Percentiles rank a stretch among this genome's conserved stretches.
These are phyloP conservation scores for Zaprionus davidi DNA, from an alignment of 1,140 invertebrate species.

Conservation along the genomic window DNA sequence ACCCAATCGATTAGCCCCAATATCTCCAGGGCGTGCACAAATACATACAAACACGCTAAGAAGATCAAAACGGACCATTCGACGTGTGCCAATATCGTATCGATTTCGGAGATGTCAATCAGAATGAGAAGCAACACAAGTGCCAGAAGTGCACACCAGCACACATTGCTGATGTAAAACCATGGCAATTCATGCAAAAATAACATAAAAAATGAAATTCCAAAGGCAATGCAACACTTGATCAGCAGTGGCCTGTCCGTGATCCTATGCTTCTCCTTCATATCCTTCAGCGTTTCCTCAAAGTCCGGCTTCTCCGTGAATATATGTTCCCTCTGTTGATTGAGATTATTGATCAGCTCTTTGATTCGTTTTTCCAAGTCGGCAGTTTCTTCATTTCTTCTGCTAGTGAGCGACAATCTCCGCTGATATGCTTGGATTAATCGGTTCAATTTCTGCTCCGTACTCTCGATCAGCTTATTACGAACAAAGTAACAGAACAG, in stretches of 20 bases:
- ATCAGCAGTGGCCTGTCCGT: slow-evolving; percentile 87
- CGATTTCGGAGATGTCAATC: slow-evolving; percentile 85
- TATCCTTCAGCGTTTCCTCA: slow-evolving; percentile 6
- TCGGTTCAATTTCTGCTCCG: not conserved
- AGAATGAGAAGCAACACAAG: slow-evolving; percentile 88
- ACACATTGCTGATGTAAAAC: slow-evolving; percentile 87
- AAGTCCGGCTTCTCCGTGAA: slow-evolving; percentile 56
- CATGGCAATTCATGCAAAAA: slow-evolving; percentile 84
- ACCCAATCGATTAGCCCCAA: slow-evolving; percentile 89
- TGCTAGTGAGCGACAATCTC: not conserved
- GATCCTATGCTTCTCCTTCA: slow-evolving; percentile 80
- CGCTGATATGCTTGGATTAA: not conserved
- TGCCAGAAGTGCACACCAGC: slow-evolving; percentile 90
- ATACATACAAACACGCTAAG: slow-evolving; percentile 90
- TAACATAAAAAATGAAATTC: slow-evolving; percentile 85
- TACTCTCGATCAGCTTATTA: slow-evolving; percentile 85
- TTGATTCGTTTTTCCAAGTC: not conserved
- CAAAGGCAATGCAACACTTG: slow-evolving; percentile 87
- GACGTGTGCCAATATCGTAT: slow-evolving; percentile 87
- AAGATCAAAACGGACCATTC: slow-evolving; percentile 93
- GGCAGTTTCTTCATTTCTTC: not conserved
- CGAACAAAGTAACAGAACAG: slow-evolving; percentile 90
- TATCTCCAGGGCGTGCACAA: slow-evolving; percentile 90
- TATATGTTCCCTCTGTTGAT: not conserved
- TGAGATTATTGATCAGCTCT: not conserved